These are phyloP conservation scores for Isichthys henryi DNA, from an alignment of 2,113 vertebrate genomes.

Conservation along the genomic window DNA sequence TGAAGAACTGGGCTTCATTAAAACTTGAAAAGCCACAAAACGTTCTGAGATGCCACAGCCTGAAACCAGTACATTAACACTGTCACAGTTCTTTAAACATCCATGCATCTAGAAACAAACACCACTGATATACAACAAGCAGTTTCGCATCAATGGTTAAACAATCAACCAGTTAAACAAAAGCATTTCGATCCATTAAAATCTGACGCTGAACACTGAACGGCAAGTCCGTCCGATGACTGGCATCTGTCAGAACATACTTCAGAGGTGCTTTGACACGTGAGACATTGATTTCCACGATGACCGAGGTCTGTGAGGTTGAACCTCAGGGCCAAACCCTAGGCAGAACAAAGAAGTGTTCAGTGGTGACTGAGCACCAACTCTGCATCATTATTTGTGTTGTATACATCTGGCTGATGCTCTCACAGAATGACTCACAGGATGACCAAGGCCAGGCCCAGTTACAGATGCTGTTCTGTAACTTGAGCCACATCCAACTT, in stretches of 20 bases:
- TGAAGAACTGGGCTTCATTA: neutral
- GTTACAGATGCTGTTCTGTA: neutral
- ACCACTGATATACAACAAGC: neutral
- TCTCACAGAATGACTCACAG: neutral
- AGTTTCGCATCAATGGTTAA: neutral
- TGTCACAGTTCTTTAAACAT: neutral
- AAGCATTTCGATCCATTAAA: neutral
- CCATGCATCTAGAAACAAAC: neutral
- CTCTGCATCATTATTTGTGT: neutral
- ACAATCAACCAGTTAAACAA: neutral
- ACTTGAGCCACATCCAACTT: neutral
- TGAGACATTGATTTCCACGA: no score
- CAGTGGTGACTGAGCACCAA: neutral
- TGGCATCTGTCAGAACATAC: neutral
- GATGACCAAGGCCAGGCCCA: neutral
- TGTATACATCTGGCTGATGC: slow-evolving; percentile 1
- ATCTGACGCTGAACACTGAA: neutral
- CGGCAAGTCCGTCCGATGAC: neutral
- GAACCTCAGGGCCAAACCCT: neutral
- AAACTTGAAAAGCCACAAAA: neutral
- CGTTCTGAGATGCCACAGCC: neutral
- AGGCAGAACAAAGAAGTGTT: neutral
- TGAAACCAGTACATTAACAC: neutral
- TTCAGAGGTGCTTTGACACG: neutral
- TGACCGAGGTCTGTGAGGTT: neutral